phyloP scores from a whole-genome alignment of 2,888 invertebrate genomes.

The Cephus spinipes region DNA sequence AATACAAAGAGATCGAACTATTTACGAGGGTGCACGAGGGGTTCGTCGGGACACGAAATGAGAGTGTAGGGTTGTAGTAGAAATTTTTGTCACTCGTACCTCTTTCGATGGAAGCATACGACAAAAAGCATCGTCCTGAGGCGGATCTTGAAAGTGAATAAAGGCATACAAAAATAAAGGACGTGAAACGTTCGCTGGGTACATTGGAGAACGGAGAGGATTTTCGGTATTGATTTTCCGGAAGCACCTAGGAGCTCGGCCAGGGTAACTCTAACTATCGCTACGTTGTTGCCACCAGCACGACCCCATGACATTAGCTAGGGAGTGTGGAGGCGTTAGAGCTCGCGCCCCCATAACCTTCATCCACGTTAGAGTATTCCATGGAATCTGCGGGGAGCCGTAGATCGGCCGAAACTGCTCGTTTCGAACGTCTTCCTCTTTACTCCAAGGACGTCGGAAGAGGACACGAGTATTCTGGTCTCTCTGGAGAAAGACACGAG shows the following conservation, averaged over 20 bases:
- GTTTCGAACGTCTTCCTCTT: neutral
- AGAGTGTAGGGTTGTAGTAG: neutral
- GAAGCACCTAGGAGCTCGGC: neutral
- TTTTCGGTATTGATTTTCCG: slow-evolving; percentile 6
- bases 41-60: neutral
- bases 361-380: neutral
- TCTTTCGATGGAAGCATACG: neutral
- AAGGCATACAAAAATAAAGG: neutral
- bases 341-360: neutral
- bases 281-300: neutral
- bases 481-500: neutral
- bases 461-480: neutral
- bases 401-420: neutral
- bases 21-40: neutral
- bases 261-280: slow-evolving; percentile 2
- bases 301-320: neutral
- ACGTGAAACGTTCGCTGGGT: neutral
- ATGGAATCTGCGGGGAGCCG: neutral
- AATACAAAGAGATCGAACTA: neutral
- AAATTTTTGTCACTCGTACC: neutral
- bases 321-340: neutral
- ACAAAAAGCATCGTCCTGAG: neutral
- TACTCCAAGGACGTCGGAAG: neutral
- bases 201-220: neutral
- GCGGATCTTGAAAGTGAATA: neutral